These are phyloP conservation scores for Plusia festucae DNA, from an alignment of 2,888 invertebrate genomes.

Conservation along the genomic window DNA sequence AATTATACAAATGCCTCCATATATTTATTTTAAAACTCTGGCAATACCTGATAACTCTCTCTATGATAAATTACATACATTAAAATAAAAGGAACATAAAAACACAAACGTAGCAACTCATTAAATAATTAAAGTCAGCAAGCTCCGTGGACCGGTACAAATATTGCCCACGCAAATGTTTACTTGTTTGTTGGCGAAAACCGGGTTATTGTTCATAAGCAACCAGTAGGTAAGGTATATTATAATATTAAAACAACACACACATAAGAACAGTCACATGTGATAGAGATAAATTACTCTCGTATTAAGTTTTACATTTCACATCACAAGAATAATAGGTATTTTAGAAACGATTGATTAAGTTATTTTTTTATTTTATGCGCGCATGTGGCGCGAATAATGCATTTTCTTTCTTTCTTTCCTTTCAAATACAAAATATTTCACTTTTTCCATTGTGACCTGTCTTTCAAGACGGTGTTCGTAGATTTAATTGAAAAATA, in stretches of 20 bases:
- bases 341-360: neutral
- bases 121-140: conserved; percentile 2
- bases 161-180: neutral
- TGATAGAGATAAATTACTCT: too few relatives aligned
- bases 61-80: neutral
- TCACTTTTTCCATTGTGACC: conserved; percentile 13
- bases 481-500: conserved; percentile 35
- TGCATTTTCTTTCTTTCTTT: too few relatives aligned
- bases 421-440: too few relatives aligned
- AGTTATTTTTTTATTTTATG: too few relatives aligned
- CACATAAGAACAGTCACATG: neutral
- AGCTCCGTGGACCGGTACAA: neutral
- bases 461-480: conserved; percentile 11
- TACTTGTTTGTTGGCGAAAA: neutral
- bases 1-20: too few relatives aligned
- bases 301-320: neutral
- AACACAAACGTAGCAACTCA: neutral
- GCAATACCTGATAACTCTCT: neutral
- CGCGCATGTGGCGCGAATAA: too few relatives aligned
- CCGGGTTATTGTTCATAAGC: neutral
- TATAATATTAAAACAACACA: neutral
- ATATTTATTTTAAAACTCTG: too few relatives aligned
- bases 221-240: neutral
- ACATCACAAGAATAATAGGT: too few relatives aligned
- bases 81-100: neutral